phyloP scores from a whole-genome alignment of 2,113 vertebrate genomes.

The Ia io region DNA sequence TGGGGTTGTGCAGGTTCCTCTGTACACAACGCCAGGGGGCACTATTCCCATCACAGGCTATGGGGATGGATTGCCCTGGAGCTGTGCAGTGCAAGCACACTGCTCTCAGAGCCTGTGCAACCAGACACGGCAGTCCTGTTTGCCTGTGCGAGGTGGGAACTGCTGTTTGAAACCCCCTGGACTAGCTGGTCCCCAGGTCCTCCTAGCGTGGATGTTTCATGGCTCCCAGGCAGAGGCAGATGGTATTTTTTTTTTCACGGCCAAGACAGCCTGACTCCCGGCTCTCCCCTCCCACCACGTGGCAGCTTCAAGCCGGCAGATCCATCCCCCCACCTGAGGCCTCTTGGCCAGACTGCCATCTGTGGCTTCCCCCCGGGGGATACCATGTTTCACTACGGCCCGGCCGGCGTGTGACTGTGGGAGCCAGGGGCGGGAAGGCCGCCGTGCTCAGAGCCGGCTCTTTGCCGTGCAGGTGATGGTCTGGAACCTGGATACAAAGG shows the following conservation, averaged over 20 bases:
- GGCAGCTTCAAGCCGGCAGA: background rate
- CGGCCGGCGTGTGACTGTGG: background rate
- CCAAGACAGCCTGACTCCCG: background rate
- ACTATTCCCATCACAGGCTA: background rate
- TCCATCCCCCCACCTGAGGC: background rate
- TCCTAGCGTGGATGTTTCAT: background rate
- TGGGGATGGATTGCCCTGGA: background rate
- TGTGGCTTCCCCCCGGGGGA: background rate
- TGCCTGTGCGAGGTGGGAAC: background rate
- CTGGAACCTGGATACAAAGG: conserved; percentile 90
- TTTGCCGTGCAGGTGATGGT: conserved; percentile 88
- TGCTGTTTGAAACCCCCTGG: background rate
- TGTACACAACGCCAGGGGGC: background rate
- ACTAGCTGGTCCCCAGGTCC: background rate
- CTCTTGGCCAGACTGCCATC: conserved; percentile 49
- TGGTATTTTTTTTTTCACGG: conserved; percentile 35
- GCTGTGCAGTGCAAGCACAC: background rate
- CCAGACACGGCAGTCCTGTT: background rate
- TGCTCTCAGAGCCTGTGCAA: background rate
- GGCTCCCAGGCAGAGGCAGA: conserved; percentile 31
- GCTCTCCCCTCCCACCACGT: background rate
- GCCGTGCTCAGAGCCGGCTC: background rate
- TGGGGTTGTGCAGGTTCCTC: background rate
- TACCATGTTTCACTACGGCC: conserved; percentile 17
- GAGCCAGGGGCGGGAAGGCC: background rate